Evolutionary conservation across 1,140 invertebrate species (phyloP), one percentile per base, ranked within the genome.

Genomic region (Ostrea edulis): DNA sequence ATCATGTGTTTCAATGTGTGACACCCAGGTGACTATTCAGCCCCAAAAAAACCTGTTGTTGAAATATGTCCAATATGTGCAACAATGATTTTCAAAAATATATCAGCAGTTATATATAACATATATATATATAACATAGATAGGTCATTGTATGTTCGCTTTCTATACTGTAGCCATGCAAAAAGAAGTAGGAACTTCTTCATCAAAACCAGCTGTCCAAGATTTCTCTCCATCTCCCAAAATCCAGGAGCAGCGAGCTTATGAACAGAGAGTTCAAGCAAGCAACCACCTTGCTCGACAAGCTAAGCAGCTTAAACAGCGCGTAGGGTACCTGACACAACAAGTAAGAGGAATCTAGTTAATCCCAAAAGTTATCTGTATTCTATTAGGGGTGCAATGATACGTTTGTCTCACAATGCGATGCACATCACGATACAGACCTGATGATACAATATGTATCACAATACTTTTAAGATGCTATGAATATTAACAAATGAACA

Each of bases 161-260:
- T 22, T 84, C 14, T 84, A 84, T 35, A 71, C 88, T 87, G 11
- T 86, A 91, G 90, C 90, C 20, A 71, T 90, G 22, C 77, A 90
- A 25, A 87, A 90, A 84, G 93, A 94, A 71, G 88, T 85, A n/a
- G 93, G 89, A 8, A 94, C 93, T 0, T 94, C 93, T 44, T 93
- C 93, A 11, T 89, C 91, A 20, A 52, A 81, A 5, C 89, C 88
- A n/a, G 51, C 87, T n/a, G 68, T 77, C 14, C 58, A 88, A 62
- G 51, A 85, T n/a, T 44, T 52, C 2, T 54, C 88, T 58, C 84
- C 86, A 12, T 87, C 84, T 77, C 87, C 77, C 25, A 87, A 51
- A 71, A 84, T 52, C 52, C 89, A 52, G 22, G 88, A 89, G 20
- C 85, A 86, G 52, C 84, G 81, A 62, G 62, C 68, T 14, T 71